Evolutionary conservation across 1,140 invertebrate genomes (phyloP).

Genomic region (Phenacoccus solenopsis): DNA sequence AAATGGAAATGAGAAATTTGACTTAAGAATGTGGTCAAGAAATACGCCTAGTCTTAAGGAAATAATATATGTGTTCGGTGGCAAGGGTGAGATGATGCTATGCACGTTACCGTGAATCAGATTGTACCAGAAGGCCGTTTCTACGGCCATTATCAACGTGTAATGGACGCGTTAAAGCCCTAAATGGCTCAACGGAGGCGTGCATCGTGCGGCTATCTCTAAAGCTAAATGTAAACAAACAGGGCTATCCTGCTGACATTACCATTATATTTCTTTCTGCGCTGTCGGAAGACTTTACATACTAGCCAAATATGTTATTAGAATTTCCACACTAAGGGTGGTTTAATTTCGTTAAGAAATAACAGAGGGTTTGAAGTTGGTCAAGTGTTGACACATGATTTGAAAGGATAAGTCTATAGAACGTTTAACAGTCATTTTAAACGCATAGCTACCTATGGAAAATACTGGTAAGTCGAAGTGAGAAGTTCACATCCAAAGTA

Average conservation of each 20-base stretch:
- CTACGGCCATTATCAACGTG: constrained; percentile 2
- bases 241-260: not conserved
- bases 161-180: constrained; percentile 15
- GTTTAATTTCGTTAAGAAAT: not conserved
- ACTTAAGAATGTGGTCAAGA: constrained; percentile 16
- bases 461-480: no score
- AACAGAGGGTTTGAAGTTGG: not conserved
- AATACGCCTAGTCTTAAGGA: not conserved
- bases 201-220: not conserved
- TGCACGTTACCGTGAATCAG: constrained; percentile 14
- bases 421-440: no score
- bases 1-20: constrained; percentile 4
- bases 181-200: constrained; percentile 11
- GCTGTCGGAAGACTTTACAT: not conserved
- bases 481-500: no score
- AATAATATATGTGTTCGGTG: not conserved
- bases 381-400: no score
- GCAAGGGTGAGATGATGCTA: not conserved
- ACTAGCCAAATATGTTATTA: not conserved
- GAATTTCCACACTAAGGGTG: not conserved
- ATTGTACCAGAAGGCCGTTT: constrained; percentile 7
- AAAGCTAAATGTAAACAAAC: constrained; percentile 9
- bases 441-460: no score
- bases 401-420: no score
- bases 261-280: not conserved